Evolutionary conservation across 2,113 vertebrate species (phyloP).

Genomic region (Gallinago media): DNA sequence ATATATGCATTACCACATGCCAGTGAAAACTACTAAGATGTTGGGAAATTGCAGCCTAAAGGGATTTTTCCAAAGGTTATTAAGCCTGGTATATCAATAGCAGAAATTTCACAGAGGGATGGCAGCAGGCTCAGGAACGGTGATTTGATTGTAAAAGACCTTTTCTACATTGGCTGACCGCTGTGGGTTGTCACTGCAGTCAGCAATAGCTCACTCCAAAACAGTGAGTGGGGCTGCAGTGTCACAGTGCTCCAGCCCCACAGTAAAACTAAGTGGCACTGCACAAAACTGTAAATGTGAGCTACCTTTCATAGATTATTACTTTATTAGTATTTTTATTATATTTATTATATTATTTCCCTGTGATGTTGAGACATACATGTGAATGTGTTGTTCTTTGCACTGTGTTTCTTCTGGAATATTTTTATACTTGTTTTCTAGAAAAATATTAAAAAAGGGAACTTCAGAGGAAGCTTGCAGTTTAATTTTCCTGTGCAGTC

Average conservation of each 20-base stretch:
- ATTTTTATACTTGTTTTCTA: background rate
- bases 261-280: background rate
- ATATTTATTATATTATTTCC: background rate
- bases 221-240: background rate
- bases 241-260: background rate
- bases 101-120: background rate
- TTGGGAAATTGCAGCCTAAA: background rate
- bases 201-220: background rate
- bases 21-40: conserved; percentile 51
- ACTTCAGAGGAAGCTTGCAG: background rate
- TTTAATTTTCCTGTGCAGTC: background rate
- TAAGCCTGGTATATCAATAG: background rate
- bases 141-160: background rate
- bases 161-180: background rate
- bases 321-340: background rate
- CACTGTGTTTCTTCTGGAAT: background rate
- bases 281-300: background rate
- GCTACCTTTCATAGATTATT: background rate
- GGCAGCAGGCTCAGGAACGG: background rate
- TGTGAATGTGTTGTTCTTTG: background rate
- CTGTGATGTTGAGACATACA: background rate
- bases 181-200: background rate
- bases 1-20: conserved; percentile 81
- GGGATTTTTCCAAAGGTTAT: background rate
- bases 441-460: background rate